Evolutionary conservation across 2,888 invertebrate species (phyloP).

Genomic region (Noctua fimbriata): DNA sequence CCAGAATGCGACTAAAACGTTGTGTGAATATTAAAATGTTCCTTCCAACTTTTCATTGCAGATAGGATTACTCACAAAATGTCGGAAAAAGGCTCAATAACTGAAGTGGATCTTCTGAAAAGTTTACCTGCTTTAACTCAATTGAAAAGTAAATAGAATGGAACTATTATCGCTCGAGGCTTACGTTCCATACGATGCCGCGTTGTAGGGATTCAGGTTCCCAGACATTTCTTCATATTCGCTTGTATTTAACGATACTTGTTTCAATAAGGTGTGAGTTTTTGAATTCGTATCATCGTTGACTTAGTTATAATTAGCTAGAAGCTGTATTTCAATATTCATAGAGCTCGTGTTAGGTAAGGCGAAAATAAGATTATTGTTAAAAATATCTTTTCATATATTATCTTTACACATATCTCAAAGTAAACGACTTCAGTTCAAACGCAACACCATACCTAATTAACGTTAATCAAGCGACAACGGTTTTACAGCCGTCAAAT

Average conservation of each 20-base stretch:
- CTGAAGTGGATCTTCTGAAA: background rate
- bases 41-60: constrained; percentile 11
- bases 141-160: constrained; percentile 30
- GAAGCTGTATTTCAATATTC: background rate
- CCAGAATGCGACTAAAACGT: constrained; percentile 69
- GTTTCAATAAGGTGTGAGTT: too few species aligned
- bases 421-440: constrained; percentile 17
- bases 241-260: background rate
- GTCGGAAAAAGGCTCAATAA: constrained; percentile 3
- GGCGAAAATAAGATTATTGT: background rate
- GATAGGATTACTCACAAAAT: constrained; percentile 1
- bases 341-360: too few species aligned
- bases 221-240: background rate
- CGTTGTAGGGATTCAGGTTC: background rate
- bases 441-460: constrained; percentile 31
- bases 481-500: constrained; percentile 26
- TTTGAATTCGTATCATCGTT: background rate
- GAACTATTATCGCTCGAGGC: background rate
- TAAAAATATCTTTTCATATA: background rate
- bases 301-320: background rate
- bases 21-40: constrained; percentile 58
- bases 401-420: background rate
- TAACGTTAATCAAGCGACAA: constrained; percentile 21
- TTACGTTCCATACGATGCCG: background rate
- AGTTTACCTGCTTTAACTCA: background rate